These are phyloP conservation scores for Desmodus rotundus DNA, from an alignment of 2,113 vertebrate genomes.

Conservation along the genomic window DNA sequence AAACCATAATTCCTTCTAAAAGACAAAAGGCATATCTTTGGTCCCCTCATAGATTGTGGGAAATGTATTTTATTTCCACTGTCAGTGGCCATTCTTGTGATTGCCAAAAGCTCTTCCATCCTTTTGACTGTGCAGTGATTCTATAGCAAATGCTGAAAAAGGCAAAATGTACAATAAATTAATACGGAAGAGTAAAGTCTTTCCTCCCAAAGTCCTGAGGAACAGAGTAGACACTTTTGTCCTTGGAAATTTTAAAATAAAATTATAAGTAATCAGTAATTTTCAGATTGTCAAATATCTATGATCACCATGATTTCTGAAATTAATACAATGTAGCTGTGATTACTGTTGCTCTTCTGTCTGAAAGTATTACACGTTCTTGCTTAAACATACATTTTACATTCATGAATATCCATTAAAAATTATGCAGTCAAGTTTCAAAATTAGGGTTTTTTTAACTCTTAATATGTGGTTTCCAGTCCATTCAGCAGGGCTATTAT, in stretches of 20 bases:
- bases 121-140: background rate
- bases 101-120: background rate
- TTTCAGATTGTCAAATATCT: slow-evolving; percentile 57
- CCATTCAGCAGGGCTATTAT: slow-evolving; percentile 56
- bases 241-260: slow-evolving; percentile 44
- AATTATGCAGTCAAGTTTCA: slow-evolving; percentile 48
- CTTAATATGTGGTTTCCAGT: slow-evolving; percentile 61
- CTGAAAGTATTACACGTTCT: slow-evolving; percentile 11
- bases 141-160: background rate
- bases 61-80: background rate
- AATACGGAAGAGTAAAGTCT: slow-evolving; percentile 20
- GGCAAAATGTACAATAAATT: background rate
- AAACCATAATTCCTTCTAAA: background rate
- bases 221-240: slow-evolving; percentile 31
- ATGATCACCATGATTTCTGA: slow-evolving; percentile 54
- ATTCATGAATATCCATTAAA: slow-evolving; percentile 49
- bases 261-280: slow-evolving; percentile 55
- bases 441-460: slow-evolving; percentile 40
- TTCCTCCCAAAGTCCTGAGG: background rate
- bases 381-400: slow-evolving; percentile 48
- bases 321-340: slow-evolving; percentile 32
- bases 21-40: background rate
- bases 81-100: background rate
- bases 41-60: background rate
- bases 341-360: slow-evolving; percentile 32